Evolutionary conservation across 2,797 vertebrate species (phyloP).

Genomic region (Holocentrus rufus): DNA sequence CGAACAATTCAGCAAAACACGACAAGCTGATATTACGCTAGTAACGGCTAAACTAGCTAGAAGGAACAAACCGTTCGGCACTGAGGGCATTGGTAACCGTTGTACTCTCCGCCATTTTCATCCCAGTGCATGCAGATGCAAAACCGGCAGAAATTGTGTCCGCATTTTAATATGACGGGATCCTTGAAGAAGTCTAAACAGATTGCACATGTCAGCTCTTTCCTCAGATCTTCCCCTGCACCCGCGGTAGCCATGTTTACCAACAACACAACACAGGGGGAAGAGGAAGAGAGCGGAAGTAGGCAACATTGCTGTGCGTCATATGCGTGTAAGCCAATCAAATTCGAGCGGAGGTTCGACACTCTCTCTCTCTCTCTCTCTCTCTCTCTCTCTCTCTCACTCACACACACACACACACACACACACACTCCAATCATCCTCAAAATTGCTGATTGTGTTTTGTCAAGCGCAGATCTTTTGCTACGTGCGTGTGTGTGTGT

Average conservation of each 20-base stretch:
- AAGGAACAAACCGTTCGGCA: conserved; percentile 70
- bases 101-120: conserved; percentile 83
- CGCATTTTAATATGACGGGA: conserved; percentile 84
- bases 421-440: too few species aligned
- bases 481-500: background rate
- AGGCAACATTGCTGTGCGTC: conserved; percentile 50
- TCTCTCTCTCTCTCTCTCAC: background rate
- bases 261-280: conserved; percentile 41
- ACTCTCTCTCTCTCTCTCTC: background rate
- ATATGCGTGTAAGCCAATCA: conserved; percentile 51
- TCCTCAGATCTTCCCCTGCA: conserved; percentile 77
- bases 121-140: conserved; percentile 87
- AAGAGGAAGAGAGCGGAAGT: conserved; percentile 33
- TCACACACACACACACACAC: background rate
- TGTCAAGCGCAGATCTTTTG: too few species aligned
- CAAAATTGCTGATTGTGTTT: too few species aligned
- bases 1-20: too few species aligned
- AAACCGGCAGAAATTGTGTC: conserved; percentile 84
- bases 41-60: background rate
- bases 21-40: too few species aligned
- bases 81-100: conserved; percentile 81
- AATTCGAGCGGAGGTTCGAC: background rate
- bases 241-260: conserved; percentile 81
- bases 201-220: conserved; percentile 83
- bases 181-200: conserved; percentile 85